Evolutionary conservation across 1,140 invertebrate species (phyloP).

Genomic region (Drosophila ercepeae): DNA sequence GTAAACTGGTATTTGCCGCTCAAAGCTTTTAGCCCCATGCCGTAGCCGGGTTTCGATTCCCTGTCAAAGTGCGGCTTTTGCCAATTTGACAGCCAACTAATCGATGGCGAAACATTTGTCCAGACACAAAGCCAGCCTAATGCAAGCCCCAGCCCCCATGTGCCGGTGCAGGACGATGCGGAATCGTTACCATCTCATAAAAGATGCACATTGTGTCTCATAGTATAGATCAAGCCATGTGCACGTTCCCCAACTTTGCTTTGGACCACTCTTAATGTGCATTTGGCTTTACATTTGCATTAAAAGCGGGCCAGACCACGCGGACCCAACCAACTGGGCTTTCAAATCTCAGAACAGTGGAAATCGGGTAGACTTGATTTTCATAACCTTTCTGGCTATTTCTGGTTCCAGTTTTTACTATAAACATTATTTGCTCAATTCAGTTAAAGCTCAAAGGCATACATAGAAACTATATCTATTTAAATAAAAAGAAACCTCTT

Average conservation of each 20-base stretch:
- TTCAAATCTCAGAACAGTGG: slow-evolving; percentile 16
- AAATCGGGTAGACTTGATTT: background rate
- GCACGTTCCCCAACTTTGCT: slow-evolving; percentile 40
- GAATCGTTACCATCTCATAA: slow-evolving; percentile 61
- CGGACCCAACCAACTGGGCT: slow-evolving; percentile 11
- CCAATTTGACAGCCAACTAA: slow-evolving; percentile 72
- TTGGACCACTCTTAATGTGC: slow-evolving; percentile 69
- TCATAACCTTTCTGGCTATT: background rate
- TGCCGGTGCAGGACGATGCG: slow-evolving; percentile 14
- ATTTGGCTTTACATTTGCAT: slow-evolving; percentile 75
- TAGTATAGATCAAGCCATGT: slow-evolving; percentile 27
- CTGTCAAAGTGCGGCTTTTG: slow-evolving; percentile 65
- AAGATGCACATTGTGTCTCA: slow-evolving; percentile 72
- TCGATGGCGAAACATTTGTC: slow-evolving; percentile 76
- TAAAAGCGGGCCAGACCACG: slow-evolving; percentile 59
- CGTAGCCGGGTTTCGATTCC: slow-evolving; percentile 8
- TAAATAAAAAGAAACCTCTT: too few relatives aligned
- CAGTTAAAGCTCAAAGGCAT: too few relatives aligned
- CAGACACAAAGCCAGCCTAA: slow-evolving; percentile 71
- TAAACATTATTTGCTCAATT: too few relatives aligned
- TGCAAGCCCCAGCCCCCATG: slow-evolving; percentile 31
- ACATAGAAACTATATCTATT: too few relatives aligned
- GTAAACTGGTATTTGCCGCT: slow-evolving; percentile 18
- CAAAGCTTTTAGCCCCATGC: slow-evolving; percentile 46
- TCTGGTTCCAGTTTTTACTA: too few relatives aligned